These are phyloP conservation scores for Colostygia pectinataria DNA, from an alignment of 2,888 invertebrate genomes.

Conservation along the genomic window DNA sequence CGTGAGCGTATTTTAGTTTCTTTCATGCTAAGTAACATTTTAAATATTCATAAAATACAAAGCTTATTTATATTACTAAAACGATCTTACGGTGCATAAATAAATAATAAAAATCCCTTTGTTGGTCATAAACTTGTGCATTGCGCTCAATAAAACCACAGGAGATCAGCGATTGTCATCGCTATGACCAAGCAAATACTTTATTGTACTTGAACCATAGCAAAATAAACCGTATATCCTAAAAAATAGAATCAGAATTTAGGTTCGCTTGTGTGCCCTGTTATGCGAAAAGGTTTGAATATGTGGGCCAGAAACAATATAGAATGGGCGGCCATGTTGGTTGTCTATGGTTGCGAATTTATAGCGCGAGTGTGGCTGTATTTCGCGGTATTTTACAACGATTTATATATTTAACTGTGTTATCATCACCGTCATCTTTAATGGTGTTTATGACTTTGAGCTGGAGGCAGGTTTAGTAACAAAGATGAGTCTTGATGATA, in stretches of 20 bases:
- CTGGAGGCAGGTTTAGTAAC: background rate
- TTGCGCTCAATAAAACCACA: slow-evolving; percentile 59
- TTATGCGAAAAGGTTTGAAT: slow-evolving; percentile 48
- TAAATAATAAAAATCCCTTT: slow-evolving; percentile 39
- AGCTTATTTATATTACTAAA: slow-evolving; percentile 3
- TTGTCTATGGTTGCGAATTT: slow-evolving; percentile 73
- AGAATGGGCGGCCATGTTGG: slow-evolving; percentile 69
- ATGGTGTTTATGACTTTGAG: slow-evolving; percentile 29
- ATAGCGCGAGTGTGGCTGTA: slow-evolving; percentile 58
- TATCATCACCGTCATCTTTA: slow-evolving; percentile 37
- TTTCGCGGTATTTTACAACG: slow-evolving; percentile 58
- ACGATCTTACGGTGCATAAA: slow-evolving; percentile 25
- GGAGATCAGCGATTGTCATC: slow-evolving; percentile 66
- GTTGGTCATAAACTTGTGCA: slow-evolving; percentile 44
- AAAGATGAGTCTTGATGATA: too few relatives aligned
- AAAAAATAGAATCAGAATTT: slow-evolving; percentile 23
- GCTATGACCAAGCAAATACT: slow-evolving; percentile 45
- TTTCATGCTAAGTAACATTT: too few relatives aligned
- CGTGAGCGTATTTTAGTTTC: too few relatives aligned
- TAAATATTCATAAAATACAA: slow-evolving; percentile 2
- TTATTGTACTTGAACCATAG: slow-evolving; percentile 31
- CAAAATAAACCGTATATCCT: slow-evolving; percentile 34
- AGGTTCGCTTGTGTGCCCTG: slow-evolving; percentile 15
- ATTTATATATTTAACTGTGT: slow-evolving; percentile 25
- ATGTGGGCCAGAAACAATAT: slow-evolving; percentile 70